These are phyloP conservation scores for Asteroscopus sphinx DNA, from an alignment of 2,888 invertebrate species.

Conservation along the genomic window DNA sequence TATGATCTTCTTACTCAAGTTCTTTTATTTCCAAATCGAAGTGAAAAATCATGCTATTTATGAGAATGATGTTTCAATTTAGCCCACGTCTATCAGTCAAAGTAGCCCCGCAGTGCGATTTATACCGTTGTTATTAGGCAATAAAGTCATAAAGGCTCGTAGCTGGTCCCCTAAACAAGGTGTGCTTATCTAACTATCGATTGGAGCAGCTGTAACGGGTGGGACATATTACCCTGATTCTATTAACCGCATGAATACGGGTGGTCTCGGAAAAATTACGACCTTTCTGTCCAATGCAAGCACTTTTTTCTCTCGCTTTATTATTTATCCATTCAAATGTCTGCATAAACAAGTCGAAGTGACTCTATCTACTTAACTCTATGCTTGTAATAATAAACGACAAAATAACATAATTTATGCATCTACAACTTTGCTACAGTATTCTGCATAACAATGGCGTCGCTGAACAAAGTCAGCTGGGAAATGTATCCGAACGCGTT, in stretches of 20 bases:
- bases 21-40: constrained; percentile 32
- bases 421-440: constrained; percentile 63
- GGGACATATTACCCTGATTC: constrained; percentile 72
- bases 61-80: constrained; percentile 67
- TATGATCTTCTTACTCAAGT: constrained; percentile 6
- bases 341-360: constrained; percentile 43
- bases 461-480: constrained; percentile 63
- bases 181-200: constrained; percentile 78
- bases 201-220: constrained; percentile 74
- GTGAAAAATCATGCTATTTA: constrained; percentile 51
- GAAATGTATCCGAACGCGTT: constrained; percentile 58
- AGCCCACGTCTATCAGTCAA: constrained; percentile 64
- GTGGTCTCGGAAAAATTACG: constrained; percentile 63
- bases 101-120: constrained; percentile 65
- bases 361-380: constrained; percentile 48
- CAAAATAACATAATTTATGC: constrained; percentile 65
- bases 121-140: constrained; percentile 73
- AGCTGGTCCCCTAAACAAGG: constrained; percentile 72
- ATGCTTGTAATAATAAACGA: constrained; percentile 54
- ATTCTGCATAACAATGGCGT: constrained; percentile 68
- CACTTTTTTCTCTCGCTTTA: constrained; percentile 34
- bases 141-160: constrained; percentile 76
- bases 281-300: constrained; percentile 56
- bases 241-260: constrained; percentile 70
- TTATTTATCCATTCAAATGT: constrained; percentile 46